phyloP scores from a whole-genome alignment of 2,113 vertebrate species.

The Ptyas mucosa region DNA sequence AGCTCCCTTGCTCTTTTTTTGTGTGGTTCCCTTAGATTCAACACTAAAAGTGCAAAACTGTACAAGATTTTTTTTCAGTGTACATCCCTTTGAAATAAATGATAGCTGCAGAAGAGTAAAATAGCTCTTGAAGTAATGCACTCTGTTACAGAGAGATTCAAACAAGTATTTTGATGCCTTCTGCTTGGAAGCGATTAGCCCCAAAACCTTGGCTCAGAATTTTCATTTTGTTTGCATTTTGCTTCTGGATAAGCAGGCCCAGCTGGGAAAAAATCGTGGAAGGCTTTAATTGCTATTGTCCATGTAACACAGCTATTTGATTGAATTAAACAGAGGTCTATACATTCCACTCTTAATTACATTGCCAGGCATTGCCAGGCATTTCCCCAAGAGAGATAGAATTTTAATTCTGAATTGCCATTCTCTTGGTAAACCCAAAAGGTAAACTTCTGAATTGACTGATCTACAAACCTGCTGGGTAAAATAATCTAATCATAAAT shows the following conservation, averaged over 20 bases:
- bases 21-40: not conserved
- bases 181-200: not conserved
- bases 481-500: not conserved
- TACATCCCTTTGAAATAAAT: not conserved
- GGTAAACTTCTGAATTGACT: not conserved
- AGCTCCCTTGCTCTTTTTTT: not conserved
- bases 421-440: not conserved
- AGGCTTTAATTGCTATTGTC: not conserved
- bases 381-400: not conserved
- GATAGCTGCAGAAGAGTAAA: not conserved
- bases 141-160: not conserved
- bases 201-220: not conserved
- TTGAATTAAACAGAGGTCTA: not conserved
- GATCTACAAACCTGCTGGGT: not conserved
- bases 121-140: not conserved
- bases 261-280: not conserved
- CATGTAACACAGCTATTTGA: not conserved
- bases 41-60: constrained; percentile 15
- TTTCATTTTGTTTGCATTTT: not conserved
- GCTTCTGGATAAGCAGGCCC: not conserved
- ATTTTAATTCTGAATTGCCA: not conserved
- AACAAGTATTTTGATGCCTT: not conserved
- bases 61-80: not conserved
- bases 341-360: not conserved
- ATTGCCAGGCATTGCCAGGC: not conserved